A percentile compares a stretch with the other conserved stretches of the same genome.
Conservation (phyloP, 2,888 invertebrate species). For the Chouioia cunea region DNA sequence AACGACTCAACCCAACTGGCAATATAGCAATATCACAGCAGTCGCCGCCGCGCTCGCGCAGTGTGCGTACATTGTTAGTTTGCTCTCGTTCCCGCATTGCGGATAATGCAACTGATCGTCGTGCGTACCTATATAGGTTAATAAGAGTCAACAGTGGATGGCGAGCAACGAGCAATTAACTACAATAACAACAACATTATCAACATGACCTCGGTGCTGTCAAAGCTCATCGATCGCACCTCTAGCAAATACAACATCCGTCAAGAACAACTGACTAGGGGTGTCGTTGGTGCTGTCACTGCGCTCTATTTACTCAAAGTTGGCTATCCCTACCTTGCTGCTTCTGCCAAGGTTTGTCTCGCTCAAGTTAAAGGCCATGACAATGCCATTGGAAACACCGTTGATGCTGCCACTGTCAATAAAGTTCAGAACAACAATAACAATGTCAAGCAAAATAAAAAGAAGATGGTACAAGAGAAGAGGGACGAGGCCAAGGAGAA, state of each 20-base stretch:
- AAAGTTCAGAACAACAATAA: neutral
- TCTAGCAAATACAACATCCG: slow-evolving; percentile 73
- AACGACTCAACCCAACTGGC: no score
- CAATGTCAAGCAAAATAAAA: neutral
- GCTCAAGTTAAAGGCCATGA: slow-evolving; percentile 21
- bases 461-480: slow-evolving; percentile 29
- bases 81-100: no score
- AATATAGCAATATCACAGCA: no score
- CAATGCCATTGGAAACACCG: neutral
- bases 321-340: slow-evolving; percentile 74
- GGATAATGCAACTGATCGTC: no score
- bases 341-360: slow-evolving; percentile 60
- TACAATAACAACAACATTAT: neutral
- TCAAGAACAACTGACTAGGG: slow-evolving; percentile 73
- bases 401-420: neutral
- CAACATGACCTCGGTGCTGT: slow-evolving; percentile 74
- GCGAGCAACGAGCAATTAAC: slow-evolving; percentile 20
- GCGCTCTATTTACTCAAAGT: slow-evolving; percentile 74
- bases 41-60: no score
- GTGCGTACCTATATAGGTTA: no score
- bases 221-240: slow-evolving; percentile 75
- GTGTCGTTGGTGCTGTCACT: slow-evolving; percentile 73
- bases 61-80: no score
- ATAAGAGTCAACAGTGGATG: neutral
- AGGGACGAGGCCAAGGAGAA: slow-evolving; percentile 50